Percentiles rank a stretch among this genome's conserved stretches.
Conservation (phyloP, 2,113 vertebrate species). For the Cottus gobio region DNA sequence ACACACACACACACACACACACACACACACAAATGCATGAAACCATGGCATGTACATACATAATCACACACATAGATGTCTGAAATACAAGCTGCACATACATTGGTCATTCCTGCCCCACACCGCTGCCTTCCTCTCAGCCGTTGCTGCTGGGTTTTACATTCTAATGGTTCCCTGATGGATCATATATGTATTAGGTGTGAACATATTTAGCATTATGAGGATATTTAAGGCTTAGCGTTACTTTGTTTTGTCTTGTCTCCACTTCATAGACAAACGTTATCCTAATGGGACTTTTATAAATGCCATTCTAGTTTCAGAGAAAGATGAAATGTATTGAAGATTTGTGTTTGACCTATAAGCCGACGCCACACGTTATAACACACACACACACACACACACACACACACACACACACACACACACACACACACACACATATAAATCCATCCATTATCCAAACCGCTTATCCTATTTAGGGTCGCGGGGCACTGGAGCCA, state of each 20-base stretch:
- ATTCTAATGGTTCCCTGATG: neutral
- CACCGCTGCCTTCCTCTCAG: neutral
- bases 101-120: constrained; percentile 22
- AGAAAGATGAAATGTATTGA: too few species aligned
- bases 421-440: too few species aligned
- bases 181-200: neutral
- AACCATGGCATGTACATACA: neutral
- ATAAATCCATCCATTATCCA: too few species aligned
- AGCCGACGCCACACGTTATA: neutral
- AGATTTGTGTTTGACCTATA: neutral
- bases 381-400: too few species aligned
- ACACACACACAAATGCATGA: constrained; percentile 16
- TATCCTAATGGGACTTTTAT: neutral
- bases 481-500: too few species aligned
- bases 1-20: constrained; percentile 31
- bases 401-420: too few species aligned
- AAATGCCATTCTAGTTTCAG: neutral
- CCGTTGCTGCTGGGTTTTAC: constrained; percentile 2
- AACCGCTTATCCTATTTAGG: too few species aligned
- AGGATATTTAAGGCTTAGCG: neutral
- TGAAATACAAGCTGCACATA: constrained; percentile 21
- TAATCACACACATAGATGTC: neutral
- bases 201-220: neutral
- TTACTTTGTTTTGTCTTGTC: neutral
- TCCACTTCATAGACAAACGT: neutral